phyloP scores from a whole-genome alignment of 2,797 vertebrate species.

The Epinephelus awoara region DNA sequence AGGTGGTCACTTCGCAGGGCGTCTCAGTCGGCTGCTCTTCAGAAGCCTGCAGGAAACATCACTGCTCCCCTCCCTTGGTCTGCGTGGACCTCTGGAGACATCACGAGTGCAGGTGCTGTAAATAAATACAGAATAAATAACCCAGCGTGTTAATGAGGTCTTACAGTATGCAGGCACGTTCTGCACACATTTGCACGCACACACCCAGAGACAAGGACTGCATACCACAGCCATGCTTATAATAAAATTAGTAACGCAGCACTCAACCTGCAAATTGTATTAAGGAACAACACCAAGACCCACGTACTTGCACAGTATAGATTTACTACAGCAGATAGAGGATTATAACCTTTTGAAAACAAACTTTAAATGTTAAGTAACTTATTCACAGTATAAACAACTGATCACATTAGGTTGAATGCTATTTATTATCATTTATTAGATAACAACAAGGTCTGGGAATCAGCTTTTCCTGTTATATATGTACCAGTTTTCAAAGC shows the following conservation, averaged over 20 bases:
- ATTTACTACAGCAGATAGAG: constrained; percentile 7
- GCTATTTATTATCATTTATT: constrained; percentile 16
- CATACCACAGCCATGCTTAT: constrained; percentile 17
- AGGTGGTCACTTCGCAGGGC: constrained; percentile 86
- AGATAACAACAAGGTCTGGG: constrained; percentile 9
- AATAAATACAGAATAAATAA: constrained; percentile 42
- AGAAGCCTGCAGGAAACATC: constrained; percentile 89
- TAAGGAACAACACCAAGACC: constrained; percentile 12
- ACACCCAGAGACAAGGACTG: constrained; percentile 11
- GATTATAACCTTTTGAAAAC: constrained; percentile 1
- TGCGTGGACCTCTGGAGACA: constrained; percentile 93
- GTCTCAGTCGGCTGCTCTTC: constrained; percentile 89
- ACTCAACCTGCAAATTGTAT: constrained; percentile 5
- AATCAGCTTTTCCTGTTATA: not conserved
- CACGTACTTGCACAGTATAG: not conserved
- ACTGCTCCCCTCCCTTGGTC: constrained; percentile 88
- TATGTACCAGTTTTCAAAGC: constrained; percentile 1
- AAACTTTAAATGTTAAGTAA: constrained; percentile 13
- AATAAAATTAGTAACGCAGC: constrained; percentile 38
- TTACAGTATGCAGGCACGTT: constrained; percentile 19
- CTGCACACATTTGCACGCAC: constrained; percentile 22
- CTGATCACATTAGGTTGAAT: constrained; percentile 6
- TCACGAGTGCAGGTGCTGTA: constrained; percentile 90
- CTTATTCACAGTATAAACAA: not conserved
- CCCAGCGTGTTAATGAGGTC: constrained; percentile 25